These are phyloP conservation scores for Chaetodon trifascialis DNA, from an alignment of 2,113 vertebrate genomes.

Conservation along the genomic window DNA sequence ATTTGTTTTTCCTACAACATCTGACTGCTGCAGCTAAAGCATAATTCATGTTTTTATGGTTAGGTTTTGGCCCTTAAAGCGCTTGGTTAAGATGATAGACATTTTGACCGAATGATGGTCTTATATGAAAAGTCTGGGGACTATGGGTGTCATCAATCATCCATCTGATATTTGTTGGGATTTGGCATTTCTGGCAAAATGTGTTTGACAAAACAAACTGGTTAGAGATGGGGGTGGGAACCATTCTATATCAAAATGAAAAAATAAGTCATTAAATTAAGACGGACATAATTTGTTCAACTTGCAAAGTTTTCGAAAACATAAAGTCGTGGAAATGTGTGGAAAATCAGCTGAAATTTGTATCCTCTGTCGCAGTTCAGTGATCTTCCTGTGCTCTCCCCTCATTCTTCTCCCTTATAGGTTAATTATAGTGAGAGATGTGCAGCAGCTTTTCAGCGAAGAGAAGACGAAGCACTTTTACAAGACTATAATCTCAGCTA, in stretches of 20 bases:
- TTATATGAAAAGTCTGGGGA: too few relatives aligned
- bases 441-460: slow-evolving; percentile 24
- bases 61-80: too few relatives aligned
- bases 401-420: slow-evolving; percentile 9
- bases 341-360: background rate
- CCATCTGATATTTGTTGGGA: too few relatives aligned
- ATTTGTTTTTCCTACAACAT: background rate
- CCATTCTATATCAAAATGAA: background rate
- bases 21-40: too few relatives aligned
- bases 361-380: background rate
- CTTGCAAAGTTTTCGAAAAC: background rate
- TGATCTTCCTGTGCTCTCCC: slow-evolving; percentile 2
- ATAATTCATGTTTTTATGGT: too few relatives aligned
- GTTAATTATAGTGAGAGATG: slow-evolving; percentile 43
- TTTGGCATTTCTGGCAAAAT: background rate
- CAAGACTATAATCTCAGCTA: slow-evolving; percentile 39
- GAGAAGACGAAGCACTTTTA: slow-evolving; percentile 6
- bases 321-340: background rate
- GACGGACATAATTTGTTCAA: background rate
- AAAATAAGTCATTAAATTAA: background rate
- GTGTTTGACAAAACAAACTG: background rate
- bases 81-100: too few relatives aligned
- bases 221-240: background rate
- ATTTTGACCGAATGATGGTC: too few relatives aligned
- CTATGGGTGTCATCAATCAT: too few relatives aligned